phyloP scores from a whole-genome alignment of 2,797 vertebrate species.

The Darevskia mixta region DNA sequence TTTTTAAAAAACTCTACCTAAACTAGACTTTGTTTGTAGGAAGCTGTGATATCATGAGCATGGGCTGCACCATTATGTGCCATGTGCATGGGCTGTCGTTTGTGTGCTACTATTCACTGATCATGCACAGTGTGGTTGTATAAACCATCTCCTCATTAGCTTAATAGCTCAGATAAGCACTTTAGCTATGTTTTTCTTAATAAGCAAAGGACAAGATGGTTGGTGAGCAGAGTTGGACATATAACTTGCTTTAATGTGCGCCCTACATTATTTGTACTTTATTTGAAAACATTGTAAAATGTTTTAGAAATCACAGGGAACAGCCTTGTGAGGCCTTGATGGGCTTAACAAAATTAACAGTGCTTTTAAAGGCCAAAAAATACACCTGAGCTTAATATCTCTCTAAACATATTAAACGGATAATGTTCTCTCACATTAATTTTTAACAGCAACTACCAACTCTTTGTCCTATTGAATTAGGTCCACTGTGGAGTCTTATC shows the following conservation, averaged over 20 bases:
- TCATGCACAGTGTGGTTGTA: not conserved
- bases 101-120: not conserved
- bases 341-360: not conserved
- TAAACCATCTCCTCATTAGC: not conserved
- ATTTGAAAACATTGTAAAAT: slow-evolving; percentile 16
- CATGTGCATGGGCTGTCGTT: not conserved
- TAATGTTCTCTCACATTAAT: slow-evolving; percentile 54
- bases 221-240: not conserved
- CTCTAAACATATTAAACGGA: slow-evolving; percentile 55
- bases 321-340: not conserved
- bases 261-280: rapidly evolving
- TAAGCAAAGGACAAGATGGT: not conserved
- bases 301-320: slow-evolving; percentile 22
- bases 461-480: slow-evolving; percentile 29
- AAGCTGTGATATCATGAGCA: not conserved
- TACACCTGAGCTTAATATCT: slow-evolving; percentile 18
- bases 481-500: slow-evolving; percentile 48
- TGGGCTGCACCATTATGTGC: not conserved
- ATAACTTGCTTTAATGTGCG: not conserved
- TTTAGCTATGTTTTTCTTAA: not conserved
- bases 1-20: not conserved
- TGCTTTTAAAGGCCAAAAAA: slow-evolving; percentile 56
- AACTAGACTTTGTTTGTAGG: not conserved
- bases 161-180: not conserved
- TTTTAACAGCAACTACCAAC: slow-evolving; percentile 62